phyloP scores from a whole-genome alignment of 2,888 invertebrate species.

The Shargacucullia verbasci region DNA sequence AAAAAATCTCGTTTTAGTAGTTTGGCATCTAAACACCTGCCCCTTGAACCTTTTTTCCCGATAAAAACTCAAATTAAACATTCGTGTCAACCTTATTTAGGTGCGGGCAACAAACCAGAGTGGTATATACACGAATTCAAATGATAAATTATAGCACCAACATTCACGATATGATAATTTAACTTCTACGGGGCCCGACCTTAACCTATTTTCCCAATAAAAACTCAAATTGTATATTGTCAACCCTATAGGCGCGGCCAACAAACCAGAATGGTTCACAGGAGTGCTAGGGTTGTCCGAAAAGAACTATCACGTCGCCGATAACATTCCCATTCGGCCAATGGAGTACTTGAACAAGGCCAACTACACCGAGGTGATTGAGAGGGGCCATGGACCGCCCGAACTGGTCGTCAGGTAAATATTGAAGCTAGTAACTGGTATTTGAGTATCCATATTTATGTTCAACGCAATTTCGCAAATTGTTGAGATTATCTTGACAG shows the following conservation, averaged over 20 bases:
- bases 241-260: conserved; percentile 64
- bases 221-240: conserved; percentile 12
- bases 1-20: too few species aligned
- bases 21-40: neutral
- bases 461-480: conserved; percentile 17
- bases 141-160: too few species aligned
- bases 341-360: conserved; percentile 90
- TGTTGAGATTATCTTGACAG: conserved; percentile 25
- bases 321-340: conserved; percentile 90
- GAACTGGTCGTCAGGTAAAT: conserved; percentile 89
- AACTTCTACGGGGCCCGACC: too few species aligned
- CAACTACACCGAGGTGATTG: conserved; percentile 92
- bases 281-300: conserved; percentile 88
- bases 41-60: too few species aligned
- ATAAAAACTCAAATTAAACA: too few species aligned
- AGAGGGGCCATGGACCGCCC: conserved; percentile 92
- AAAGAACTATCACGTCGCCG: conserved; percentile 90
- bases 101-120: too few species aligned
- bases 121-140: too few species aligned
- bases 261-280: conserved; percentile 77
- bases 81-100: too few species aligned
- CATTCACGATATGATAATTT: too few species aligned
- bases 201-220: neutral
- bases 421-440: conserved; percentile 8
- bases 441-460: conserved; percentile 27